Base-by-base conservation (phyloP, 2,113 vertebrate species). In the Lipophrys pholis region DNA sequence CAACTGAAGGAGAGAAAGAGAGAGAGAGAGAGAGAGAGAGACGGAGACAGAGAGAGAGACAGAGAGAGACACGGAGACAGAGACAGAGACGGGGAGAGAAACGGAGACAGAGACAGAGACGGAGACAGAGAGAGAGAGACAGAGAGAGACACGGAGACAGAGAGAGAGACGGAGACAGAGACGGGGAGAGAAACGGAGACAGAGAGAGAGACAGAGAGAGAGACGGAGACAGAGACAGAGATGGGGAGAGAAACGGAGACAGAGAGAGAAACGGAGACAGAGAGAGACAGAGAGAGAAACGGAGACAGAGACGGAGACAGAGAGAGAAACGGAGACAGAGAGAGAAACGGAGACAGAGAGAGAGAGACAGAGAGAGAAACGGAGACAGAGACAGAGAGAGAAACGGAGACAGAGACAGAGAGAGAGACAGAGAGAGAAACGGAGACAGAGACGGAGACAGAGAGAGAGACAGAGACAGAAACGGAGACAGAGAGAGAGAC, bases 191-290 rank as follows among this genome's bases (percentile, higher is more conserved):
- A 46, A 48, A 30, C 9, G 3, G 59, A 65, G 53, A 7, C 11
- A 21, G 17, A 9, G 51, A 6, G 35, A 21, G 14, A 38, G 21
- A 57, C 11, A 8, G 51, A 41, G 15, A 17, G n/a, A 30, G 43
- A 11, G 14, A 56, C 48, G 9, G 3, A 10, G 6, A 16, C 38
- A 35, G 5, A 46, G 54, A 30, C 9, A 5, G 59, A 65, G 53
- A 9, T 2, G 4, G n/a, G 78, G 83, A 86, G 87, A 90, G 76
- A 87, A 80, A 8, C 61, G 39, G 45, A 50, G 56, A 21, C 15
- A 9, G 51, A 6, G 35, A 21, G 14, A 38, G 21, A 57, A 11
- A 8, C 45, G 36, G 15, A 17, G n/a, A 30, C 39, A 11, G 14
- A 56, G 54, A 12, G 2, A 10, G 6, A 16, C 38, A 35, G 5